Conservation (phyloP, 2,797 vertebrate genomes). For the Poecile montanus region DNA sequence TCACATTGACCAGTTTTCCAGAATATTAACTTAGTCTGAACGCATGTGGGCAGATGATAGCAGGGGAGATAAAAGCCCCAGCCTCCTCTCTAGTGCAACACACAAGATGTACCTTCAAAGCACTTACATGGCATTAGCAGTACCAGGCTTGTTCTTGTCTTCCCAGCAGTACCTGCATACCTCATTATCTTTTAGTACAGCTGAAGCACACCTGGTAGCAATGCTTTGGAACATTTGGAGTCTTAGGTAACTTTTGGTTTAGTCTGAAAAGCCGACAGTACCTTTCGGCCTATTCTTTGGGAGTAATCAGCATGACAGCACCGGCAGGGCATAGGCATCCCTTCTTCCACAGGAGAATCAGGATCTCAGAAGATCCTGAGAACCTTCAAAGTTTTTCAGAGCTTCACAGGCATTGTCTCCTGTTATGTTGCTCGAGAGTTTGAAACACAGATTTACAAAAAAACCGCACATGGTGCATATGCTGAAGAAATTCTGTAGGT, state of each 20-base stretch:
- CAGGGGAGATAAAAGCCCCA: neutral
- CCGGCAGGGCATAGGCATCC: neutral
- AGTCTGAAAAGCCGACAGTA: neutral
- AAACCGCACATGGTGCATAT: neutral
- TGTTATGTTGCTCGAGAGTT: neutral
- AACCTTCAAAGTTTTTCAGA: neutral
- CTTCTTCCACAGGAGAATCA: neutral
- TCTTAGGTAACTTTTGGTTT: neutral
- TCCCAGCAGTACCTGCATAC: neutral
- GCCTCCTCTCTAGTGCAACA: neutral
- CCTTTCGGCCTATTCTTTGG: neutral
- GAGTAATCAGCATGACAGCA: neutral
- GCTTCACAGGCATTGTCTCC: neutral
- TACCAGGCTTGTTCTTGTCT: neutral
- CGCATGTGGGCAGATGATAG: neutral
- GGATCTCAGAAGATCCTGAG: neutral
- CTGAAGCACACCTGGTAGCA: fast-evolving
- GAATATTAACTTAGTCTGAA: neutral
- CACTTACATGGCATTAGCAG: neutral
- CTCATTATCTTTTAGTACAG: neutral
- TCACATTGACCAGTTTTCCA: neutral
- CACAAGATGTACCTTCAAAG: neutral
- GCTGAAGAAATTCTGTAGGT: neutral
- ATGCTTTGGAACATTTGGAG: neutral
- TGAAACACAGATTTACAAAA: neutral